A percentile compares a stretch with the other conserved stretches of the same genome.
phyloP scores from a whole-genome alignment of 2,797 vertebrate genomes.

The Agapornis canus region DNA sequence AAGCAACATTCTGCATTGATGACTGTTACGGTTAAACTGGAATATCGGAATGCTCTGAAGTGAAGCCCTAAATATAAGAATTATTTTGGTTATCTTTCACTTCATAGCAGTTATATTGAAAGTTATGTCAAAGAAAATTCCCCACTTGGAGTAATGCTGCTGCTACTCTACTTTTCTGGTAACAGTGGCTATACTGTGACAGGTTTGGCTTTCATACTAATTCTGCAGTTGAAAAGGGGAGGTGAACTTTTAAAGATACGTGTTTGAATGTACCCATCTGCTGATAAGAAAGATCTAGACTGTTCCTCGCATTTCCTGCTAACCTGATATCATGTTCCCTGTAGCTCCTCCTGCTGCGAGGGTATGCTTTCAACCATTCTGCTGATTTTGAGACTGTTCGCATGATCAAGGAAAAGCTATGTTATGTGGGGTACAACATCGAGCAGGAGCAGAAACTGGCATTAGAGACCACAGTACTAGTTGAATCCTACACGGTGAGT shows the following conservation, averaged over 20 bases:
- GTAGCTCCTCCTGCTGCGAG: conserved; percentile 86
- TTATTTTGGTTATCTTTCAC: background rate
- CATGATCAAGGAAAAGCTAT: conserved; percentile 92
- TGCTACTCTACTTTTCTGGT: background rate
- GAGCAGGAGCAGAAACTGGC: conserved; percentile 91
- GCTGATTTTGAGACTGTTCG: conserved; percentile 92
- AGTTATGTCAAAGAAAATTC: background rate
- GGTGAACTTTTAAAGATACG: accelerated
- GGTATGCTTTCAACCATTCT: conserved; percentile 92
- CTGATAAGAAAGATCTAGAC: background rate
- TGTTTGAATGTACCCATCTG: background rate
- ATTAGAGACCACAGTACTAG: conserved; percentile 89
- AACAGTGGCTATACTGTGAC: accelerated
- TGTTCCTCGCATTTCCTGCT: background rate
- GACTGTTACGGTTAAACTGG: background rate
- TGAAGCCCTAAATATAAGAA: background rate
- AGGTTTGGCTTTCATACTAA: background rate
- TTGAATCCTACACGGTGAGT: conserved; percentile 90
- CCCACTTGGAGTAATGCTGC: background rate
- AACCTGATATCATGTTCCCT: background rate
- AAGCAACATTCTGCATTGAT: background rate
- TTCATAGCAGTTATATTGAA: background rate
- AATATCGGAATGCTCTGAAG: background rate
- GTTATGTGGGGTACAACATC: conserved; percentile 91
- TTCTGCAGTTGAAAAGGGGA: background rate